These are phyloP conservation scores for Chrosomus eos DNA, from an alignment of 2,797 vertebrate genomes.

Conservation along the genomic window DNA sequence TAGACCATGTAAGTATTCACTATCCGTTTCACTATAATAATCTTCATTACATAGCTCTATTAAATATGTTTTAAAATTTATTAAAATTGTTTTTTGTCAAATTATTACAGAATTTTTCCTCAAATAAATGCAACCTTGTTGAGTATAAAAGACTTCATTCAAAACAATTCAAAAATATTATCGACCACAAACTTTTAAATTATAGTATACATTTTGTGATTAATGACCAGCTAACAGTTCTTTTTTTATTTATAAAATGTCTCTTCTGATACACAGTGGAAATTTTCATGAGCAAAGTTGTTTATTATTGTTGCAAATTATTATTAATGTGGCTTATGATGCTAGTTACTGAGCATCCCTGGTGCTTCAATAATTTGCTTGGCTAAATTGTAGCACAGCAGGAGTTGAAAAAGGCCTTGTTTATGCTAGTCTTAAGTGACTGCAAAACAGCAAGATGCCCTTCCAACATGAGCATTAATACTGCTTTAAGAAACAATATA, in stretches of 20 bases:
- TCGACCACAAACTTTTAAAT: background rate
- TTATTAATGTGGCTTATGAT: constrained; percentile 30
- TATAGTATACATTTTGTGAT: background rate
- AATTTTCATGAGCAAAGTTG: background rate
- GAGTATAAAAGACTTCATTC: background rate
- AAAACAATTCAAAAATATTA: background rate
- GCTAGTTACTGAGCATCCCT: constrained; percentile 20
- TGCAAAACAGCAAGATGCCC: constrained; percentile 20
- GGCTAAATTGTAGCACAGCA: constrained; percentile 11
- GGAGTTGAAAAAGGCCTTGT: background rate
- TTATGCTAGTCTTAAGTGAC: background rate
- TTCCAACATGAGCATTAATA: constrained; percentile 8
- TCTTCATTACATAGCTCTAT: background rate
- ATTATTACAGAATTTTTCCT: background rate
- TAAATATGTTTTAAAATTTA: background rate
- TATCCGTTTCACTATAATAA: background rate
- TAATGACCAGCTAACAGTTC: background rate
- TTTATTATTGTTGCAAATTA: constrained; percentile 2
- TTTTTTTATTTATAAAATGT: background rate
- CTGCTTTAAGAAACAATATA: background rate
- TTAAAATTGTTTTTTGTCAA: background rate
- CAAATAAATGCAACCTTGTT: background rate
- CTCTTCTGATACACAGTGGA: background rate
- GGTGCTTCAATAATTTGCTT: constrained; percentile 16
- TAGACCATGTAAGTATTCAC: background rate